Evolutionary conservation across 2,797 vertebrate species (phyloP), one percentile per base, ranked within the genome.

Genomic region (Epinephelus awoara): DNA sequence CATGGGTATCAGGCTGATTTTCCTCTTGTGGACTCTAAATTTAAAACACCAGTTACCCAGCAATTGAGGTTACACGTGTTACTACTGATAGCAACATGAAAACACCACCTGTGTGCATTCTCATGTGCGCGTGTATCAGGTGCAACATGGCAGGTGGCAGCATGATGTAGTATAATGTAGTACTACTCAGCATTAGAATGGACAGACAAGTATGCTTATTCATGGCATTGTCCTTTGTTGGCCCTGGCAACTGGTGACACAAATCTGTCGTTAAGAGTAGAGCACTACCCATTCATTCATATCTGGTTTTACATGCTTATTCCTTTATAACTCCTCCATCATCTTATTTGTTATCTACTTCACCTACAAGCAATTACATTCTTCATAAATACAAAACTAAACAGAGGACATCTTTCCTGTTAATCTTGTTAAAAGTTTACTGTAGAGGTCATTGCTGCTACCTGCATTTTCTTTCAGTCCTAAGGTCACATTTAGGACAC

Each of bases 71-170:
- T 58, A 47, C 50, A 66, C 0, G 10, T 71, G 64, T 70, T 46
- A 64, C 65, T 11, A 3, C 72, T 82, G 76, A 82, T 78, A 47
- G 17, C 42, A 47, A 47, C 50, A 38, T 72, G 18, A 69, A 57
- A 65, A 38, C 19, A 2, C 25, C 85, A 86, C 49, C 82, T 89
- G 86, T 67, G 21, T 79, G 51, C 29, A 10, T 88, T 92, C 85
- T 64, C 85, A 82, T 74, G 64, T 21, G 38, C 65, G 34, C 38
- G 54, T 77, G 25, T 25, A 52, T 75, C 56, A 57, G 58, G 25
- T 67, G 65, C 50, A 70, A 3, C 17, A 42, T 50, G 27, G 21
- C 52, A 73, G 59, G 34, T 72, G 62, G 67, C 40, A 27, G 65
- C 50, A 46, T 40, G 17, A 70, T 62, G n/a, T n/a, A n/a, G n/a